Evolutionary conservation across 2,797 vertebrate species (phyloP).

Genomic region (Novumbra hubbsi): DNA sequence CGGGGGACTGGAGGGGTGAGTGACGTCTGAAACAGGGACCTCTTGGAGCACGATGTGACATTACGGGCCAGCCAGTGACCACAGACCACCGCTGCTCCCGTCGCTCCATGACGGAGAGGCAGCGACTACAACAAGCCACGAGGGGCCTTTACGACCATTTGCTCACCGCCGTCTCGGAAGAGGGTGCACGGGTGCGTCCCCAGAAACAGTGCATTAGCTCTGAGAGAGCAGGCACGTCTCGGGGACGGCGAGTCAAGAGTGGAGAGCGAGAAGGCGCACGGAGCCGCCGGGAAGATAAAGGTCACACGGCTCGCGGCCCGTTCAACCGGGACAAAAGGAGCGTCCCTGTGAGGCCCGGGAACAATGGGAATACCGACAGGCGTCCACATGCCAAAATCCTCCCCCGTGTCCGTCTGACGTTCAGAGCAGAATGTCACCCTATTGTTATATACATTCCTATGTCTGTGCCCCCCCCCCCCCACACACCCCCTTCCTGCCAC

Average conservation of each 20-base stretch:
- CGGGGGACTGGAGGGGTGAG: neutral
- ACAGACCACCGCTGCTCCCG: neutral
- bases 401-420: no score
- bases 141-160: neutral
- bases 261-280: conserved; percentile 15
- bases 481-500: conserved; percentile 15
- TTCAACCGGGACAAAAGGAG: neutral
- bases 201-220: conserved; percentile 43
- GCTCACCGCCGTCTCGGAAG: conserved; percentile 2
- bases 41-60: conserved; percentile 23
- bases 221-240: conserved; percentile 24
- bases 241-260: neutral
- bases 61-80: conserved; percentile 8
- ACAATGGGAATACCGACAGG: neutral
- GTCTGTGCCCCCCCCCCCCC: neutral
- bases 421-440: neutral
- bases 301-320: conserved; percentile 30
- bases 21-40: conserved; percentile 6
- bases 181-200: neutral
- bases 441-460: neutral
- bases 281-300: conserved; percentile 38
- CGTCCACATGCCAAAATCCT: neutral
- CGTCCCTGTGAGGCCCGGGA: neutral
- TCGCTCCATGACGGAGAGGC: conserved; percentile 23
- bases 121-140: neutral